These are phyloP conservation scores for Pseudococcus jackbeardsleyi DNA, from an alignment of 2,888 invertebrate species.

Conservation along the genomic window DNA sequence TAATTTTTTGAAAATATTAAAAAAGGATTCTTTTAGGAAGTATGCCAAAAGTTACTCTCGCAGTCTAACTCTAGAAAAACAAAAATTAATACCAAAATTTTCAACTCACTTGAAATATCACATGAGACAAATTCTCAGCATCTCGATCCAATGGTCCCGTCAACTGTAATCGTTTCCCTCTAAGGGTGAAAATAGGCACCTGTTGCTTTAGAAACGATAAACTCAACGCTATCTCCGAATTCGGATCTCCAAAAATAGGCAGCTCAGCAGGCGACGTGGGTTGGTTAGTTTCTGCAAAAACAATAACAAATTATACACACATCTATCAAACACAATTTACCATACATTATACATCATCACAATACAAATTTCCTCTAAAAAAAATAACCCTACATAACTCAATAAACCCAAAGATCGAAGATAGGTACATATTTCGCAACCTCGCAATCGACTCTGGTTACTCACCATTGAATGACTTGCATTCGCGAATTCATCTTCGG, in stretches of 20 bases:
- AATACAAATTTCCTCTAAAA: neutral
- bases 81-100: neutral
- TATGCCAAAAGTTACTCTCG: no score
- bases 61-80: neutral
- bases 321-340: no score
- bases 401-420: neutral
- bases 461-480: neutral
- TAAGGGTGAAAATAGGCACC: slow-evolving; percentile 77
- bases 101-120: slow-evolving; percentile 86
- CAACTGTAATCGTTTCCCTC: slow-evolving; percentile 85
- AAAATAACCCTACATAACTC: neutral
- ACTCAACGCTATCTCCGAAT: slow-evolving; percentile 82
- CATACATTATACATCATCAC: neutral
- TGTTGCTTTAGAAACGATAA: slow-evolving; percentile 82
- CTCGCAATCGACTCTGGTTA: neutral
- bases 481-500: neutral
- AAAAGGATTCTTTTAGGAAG: no score
- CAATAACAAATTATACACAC: neutral
- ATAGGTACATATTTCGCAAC: neutral
- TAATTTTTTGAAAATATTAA: no score
- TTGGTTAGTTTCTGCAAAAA: slow-evolving; percentile 83
- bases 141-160: slow-evolving; percentile 87
- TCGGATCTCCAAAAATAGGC: slow-evolving; percentile 87
- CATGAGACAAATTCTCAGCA: slow-evolving; percentile 86
- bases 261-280: slow-evolving; percentile 84